phyloP scores from a whole-genome alignment of 2,888 invertebrate species.

The Ypsolopha sequella region DNA sequence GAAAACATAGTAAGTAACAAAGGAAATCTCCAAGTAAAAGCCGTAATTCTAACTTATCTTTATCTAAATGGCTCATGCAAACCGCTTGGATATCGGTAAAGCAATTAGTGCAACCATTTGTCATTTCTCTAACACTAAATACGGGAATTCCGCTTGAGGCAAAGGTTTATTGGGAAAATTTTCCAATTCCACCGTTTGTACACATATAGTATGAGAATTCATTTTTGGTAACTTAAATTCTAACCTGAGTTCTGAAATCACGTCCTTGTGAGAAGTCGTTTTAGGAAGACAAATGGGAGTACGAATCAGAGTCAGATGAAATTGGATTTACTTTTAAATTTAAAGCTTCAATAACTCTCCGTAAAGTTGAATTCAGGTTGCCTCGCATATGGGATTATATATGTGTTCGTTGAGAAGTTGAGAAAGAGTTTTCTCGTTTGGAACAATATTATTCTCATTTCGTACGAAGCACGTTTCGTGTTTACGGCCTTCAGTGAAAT shows the following conservation, averaged over 20 bases:
- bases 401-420: neutral
- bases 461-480: slow-evolving; percentile 30
- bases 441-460: slow-evolving; percentile 8
- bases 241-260: neutral
- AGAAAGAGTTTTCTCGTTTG: neutral
- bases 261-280: neutral
- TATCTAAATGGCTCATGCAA: slow-evolving; percentile 52
- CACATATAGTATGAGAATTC: neutral
- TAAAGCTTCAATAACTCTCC: neutral
- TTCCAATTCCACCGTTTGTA: neutral
- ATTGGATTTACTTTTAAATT: neutral
- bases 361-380: too few species aligned
- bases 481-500: slow-evolving; percentile 18
- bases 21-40: slow-evolving; percentile 19
- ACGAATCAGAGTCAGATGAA: neutral
- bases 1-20: too few species aligned
- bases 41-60: slow-evolving; percentile 42
- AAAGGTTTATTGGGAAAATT: slow-evolving; percentile 55
- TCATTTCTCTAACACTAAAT: slow-evolving; percentile 24
- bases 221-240: neutral
- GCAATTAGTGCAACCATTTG: slow-evolving; percentile 49
- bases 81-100: slow-evolving; percentile 36
- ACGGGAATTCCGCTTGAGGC: slow-evolving; percentile 32
- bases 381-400: too few species aligned
- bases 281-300: neutral